Base-by-base conservation (phyloP, 2,797 vertebrate species). In the Peromyscus aztecus region DNA sequence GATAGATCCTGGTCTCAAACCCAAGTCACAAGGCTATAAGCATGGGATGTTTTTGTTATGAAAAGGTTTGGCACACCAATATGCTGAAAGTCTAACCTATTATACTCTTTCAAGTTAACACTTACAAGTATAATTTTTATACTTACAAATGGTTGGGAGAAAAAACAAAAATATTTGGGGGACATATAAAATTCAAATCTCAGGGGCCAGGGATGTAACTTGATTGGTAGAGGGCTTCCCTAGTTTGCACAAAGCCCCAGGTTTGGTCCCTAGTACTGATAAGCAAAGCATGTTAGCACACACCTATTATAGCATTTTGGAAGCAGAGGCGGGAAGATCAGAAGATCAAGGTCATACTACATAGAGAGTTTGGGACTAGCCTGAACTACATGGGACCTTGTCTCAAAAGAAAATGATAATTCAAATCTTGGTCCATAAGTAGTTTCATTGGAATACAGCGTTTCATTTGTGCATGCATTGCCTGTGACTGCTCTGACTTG, bases 401-500 rank as follows among this genome's bases (percentile, higher is more conserved):
- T 49, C 31, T 90, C 75, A 65, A 65, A 63, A 52, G 34, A 65
- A 59, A 90, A 23, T 43, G 6, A 29, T 19, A 91, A 90, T 94
- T 76, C 85, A 61, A 91, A 94, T 84, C 52, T 23, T 59, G 52
- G 27, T 67, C 81, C 78, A 93, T 82, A 89, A 88, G 85, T 71
- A 94, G 77, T 65, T 90, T 89, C 77, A 23, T n/a, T 67, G 86
- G 92, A 71, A 80, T 59, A 71, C 24, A 65, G 61, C 46, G 80
- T 29, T 29, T 10, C 57, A 27, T 37, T 59, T 19, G 9, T 65
- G n/a, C 19, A 0, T 49, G 16, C 23, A 29, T 65, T 77, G 46
- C 69, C 84, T 13, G 0, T 49, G n/a, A 29, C 59, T 40, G 21
- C 49, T 94, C 61, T 34, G 24, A n/a, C 46, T 49, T 29, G 37